Conservation (phyloP, 2,113 vertebrate genomes). For the Pagrus major region DNA sequence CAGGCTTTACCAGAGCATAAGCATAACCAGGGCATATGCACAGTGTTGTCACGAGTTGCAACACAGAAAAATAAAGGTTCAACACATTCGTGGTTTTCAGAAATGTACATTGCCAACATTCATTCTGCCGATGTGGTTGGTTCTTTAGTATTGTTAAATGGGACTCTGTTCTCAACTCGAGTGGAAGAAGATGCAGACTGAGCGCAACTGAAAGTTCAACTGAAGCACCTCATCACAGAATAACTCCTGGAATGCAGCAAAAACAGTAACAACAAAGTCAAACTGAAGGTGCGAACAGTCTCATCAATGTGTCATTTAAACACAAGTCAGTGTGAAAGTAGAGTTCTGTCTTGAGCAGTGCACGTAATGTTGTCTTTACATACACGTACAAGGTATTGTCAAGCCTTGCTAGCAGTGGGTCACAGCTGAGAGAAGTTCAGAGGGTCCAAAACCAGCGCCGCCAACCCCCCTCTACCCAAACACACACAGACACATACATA, state of each 20-base stretch:
- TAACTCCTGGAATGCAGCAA: constrained; percentile 12
- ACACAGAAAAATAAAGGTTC: too few species aligned
- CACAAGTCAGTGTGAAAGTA: constrained; percentile 17
- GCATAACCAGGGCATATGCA: too few species aligned
- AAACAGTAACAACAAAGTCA: constrained; percentile 6
- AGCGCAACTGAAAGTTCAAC: neutral
- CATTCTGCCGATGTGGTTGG: too few species aligned
- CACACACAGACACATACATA: constrained; percentile 43
- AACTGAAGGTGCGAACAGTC: neutral
- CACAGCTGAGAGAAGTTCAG: constrained; percentile 72
- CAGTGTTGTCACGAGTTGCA: too few species aligned
- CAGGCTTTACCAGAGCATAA: too few species aligned
- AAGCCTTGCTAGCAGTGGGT: constrained; percentile 59
- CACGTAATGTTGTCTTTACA: constrained; percentile 67
- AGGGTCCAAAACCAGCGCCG: constrained; percentile 70
- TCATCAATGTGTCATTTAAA: constrained; percentile 32
- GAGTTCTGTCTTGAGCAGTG: constrained; percentile 11
- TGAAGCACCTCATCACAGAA: neutral
- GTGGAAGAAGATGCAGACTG: neutral
- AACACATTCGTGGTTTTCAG: too few species aligned
- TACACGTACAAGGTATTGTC: constrained; percentile 69
- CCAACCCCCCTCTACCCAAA: constrained; percentile 45
- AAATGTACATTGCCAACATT: too few species aligned
- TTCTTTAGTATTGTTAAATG: neutral
- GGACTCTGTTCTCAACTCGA: neutral